A percentile compares a stretch with the other conserved stretches of the same genome.
phyloP scores from a whole-genome alignment of 2,888 invertebrate genomes.

The Nomada fabriciana region DNA sequence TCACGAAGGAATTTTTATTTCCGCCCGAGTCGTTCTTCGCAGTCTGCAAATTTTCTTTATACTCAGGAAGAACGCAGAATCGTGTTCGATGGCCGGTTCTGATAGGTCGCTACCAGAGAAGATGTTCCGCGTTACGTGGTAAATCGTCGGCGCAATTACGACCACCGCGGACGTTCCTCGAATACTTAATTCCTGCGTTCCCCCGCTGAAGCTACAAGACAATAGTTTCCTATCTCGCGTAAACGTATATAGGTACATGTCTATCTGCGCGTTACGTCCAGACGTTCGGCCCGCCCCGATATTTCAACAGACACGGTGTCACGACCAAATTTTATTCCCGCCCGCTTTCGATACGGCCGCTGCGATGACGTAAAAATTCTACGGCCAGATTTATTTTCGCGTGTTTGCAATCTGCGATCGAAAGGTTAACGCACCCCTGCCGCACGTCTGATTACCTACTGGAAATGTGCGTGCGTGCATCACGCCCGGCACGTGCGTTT shows the following conservation, averaged over 20 bases:
- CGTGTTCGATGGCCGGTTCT: slow-evolving; percentile 21
- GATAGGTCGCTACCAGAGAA: slow-evolving; percentile 38
- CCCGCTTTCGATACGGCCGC: slow-evolving; percentile 9
- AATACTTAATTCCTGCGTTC: slow-evolving; percentile 37
- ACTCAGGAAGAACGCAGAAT: neutral
- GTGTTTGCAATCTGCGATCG: slow-evolving; percentile 65
- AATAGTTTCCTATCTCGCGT: neutral
- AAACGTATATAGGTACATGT: neutral
- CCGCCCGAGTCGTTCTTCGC: too few relatives aligned
- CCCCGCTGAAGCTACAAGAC: neutral
- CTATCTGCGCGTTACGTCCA: too few relatives aligned
- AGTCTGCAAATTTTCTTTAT: too few relatives aligned
- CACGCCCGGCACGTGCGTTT: slow-evolving; percentile 65
- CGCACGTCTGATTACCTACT: slow-evolving; percentile 66
- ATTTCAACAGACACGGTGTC: neutral
- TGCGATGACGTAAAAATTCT: slow-evolving; percentile 55
- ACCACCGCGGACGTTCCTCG: slow-evolving; percentile 33
- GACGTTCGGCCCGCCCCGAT: neutral
- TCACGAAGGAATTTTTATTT: neutral
- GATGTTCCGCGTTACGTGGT: slow-evolving; percentile 46
- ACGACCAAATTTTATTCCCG: slow-evolving; percentile 5
- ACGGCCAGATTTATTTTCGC: slow-evolving; percentile 63
- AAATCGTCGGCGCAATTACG: slow-evolving; percentile 61
- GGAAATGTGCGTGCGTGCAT: slow-evolving; percentile 68
- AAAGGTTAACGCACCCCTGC: slow-evolving; percentile 71